These are phyloP conservation scores for Archaeoteleia sp. DNA, from an alignment of 2,888 invertebrate genomes.

Conservation along the genomic window DNA sequence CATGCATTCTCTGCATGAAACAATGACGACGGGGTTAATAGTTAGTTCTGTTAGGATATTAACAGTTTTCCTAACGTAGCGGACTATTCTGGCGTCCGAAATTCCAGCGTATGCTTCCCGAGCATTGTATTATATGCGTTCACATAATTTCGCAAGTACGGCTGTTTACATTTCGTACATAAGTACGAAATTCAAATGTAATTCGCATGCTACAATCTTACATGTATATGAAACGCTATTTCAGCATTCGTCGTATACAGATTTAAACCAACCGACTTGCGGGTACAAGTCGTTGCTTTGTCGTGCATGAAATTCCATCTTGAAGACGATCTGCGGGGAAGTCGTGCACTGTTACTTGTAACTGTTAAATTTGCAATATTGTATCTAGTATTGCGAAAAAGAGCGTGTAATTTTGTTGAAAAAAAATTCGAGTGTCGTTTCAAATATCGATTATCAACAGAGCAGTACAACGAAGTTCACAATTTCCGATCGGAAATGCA, in stretches of 20 bases:
- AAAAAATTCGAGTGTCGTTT: no score
- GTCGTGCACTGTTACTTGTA: no score
- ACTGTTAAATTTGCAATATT: no score
- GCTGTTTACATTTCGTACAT: slow-evolving; percentile 41
- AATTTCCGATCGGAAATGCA: no score
- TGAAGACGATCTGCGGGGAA: no score
- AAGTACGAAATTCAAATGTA: slow-evolving; percentile 41
- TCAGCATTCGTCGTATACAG: slow-evolving; percentile 26
- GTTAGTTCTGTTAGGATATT: slow-evolving; percentile 35
- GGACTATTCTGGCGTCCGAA: slow-evolving; percentile 37
- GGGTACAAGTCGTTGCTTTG: slow-evolving; percentile 15
- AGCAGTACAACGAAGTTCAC: no score
- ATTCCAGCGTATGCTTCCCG: slow-evolving; percentile 26
- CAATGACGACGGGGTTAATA: slow-evolving; percentile 37
- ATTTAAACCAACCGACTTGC: slow-evolving; percentile 28
- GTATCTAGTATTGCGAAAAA: no score
- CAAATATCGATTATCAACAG: no score
- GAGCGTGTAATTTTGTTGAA: no score
- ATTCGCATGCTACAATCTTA: slow-evolving; percentile 30
- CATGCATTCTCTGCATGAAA: slow-evolving; percentile 31
- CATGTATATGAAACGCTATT: slow-evolving; percentile 7
- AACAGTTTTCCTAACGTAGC: slow-evolving; percentile 45
- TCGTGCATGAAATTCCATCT: slow-evolving; percentile 32
- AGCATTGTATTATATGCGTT: slow-evolving; percentile 29
- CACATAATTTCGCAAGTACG: slow-evolving; percentile 35